Conservation (phyloP, 1,140 invertebrate genomes). For the Neocloeon triangulifer region DNA sequence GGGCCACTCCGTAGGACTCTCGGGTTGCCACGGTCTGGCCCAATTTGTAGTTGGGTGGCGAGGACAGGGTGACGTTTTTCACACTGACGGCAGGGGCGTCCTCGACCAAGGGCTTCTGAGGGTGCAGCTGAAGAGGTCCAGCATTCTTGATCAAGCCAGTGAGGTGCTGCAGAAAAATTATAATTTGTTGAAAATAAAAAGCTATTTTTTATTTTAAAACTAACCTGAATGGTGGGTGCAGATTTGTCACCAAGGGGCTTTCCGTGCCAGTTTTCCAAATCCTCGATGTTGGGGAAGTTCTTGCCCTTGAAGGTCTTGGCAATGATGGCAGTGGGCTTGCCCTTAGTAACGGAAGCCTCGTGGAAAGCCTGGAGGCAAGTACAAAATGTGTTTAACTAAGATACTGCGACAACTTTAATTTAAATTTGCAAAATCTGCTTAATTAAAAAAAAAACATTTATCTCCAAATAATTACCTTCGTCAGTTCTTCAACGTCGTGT, state of each 20-base stretch:
- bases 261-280: slow-evolving; percentile 92
- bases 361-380: slow-evolving; percentile 40
- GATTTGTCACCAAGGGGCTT: slow-evolving; percentile 75
- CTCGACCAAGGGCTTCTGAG: slow-evolving; percentile 38
- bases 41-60: slow-evolving; percentile 64
- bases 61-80: slow-evolving; percentile 48
- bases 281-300: slow-evolving; percentile 70
- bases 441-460: not conserved
- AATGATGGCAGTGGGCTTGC: slow-evolving; percentile 76
- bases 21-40: slow-evolving; percentile 75
- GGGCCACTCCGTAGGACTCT: slow-evolving; percentile 78
- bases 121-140: slow-evolving; percentile 26
- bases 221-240: slow-evolving; percentile 44
- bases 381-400: not conserved
- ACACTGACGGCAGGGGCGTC: slow-evolving; percentile 51
- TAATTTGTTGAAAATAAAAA: no score
- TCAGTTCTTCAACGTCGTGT: slow-evolving; percentile 77
- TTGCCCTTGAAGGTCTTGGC: slow-evolving; percentile 94
- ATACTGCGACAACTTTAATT: slow-evolving; percentile 1
- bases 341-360: slow-evolving; percentile 48
- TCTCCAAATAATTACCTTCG: slow-evolving; percentile 36
- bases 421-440: not conserved
- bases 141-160: slow-evolving; percentile 36
- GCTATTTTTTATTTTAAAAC: no score
- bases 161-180: slow-evolving; percentile 39